These are phyloP conservation scores for Misgurnus mizolepis DNA, from an alignment of 2,113 vertebrate species.

Conservation along the genomic window DNA sequence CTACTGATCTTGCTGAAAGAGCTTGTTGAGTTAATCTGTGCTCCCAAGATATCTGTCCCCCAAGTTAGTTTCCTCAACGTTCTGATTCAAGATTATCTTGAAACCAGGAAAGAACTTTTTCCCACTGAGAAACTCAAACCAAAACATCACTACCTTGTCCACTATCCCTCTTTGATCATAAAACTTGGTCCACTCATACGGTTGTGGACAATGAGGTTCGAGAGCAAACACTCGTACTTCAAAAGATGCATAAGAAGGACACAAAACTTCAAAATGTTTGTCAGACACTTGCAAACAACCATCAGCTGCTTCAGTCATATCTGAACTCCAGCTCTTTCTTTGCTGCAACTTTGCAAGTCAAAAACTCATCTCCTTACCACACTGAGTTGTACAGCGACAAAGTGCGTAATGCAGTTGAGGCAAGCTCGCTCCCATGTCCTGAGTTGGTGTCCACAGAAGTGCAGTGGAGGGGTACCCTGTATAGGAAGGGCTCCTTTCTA, in stretches of 20 bases:
- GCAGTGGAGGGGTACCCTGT: too few relatives aligned
- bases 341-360: constrained; percentile 6
- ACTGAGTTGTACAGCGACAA: constrained; percentile 15
- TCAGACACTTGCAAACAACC: constrained; percentile 37
- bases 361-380: constrained; percentile 32
- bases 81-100: constrained; percentile 38
- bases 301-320: constrained; percentile 22
- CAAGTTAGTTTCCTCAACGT: constrained; percentile 37
- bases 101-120: constrained; percentile 46
- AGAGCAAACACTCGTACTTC: constrained; percentile 51
- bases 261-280: constrained; percentile 47
- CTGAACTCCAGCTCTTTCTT: constrained; percentile 30
- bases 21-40: constrained; percentile 39
- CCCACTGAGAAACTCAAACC: constrained; percentile 36
- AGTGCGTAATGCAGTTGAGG: background rate
- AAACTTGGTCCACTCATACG: constrained; percentile 27
- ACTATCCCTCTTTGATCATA: constrained; percentile 41
- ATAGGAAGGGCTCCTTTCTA: too few relatives aligned
- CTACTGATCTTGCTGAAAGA: constrained; percentile 35
- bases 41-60: constrained; percentile 19
- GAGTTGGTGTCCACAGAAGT: too few relatives aligned
- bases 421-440: too few relatives aligned
- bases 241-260: constrained; percentile 1
- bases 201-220: constrained; percentile 46
- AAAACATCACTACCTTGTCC: constrained; percentile 43